Conservation (phyloP, 2,888 invertebrate genomes). For the Aporophyla lueneburgensis region DNA sequence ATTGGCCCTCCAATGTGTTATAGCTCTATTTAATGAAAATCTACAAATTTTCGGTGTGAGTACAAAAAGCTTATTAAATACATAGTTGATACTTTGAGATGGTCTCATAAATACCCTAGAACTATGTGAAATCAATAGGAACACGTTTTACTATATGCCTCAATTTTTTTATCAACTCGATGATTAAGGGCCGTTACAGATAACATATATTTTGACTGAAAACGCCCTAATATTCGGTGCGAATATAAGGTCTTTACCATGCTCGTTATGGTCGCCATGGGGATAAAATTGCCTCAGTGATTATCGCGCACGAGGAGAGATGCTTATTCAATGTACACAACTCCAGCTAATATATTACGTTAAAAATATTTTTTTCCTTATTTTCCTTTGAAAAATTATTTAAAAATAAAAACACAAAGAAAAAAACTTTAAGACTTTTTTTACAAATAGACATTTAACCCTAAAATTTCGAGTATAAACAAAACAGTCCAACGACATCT, state of each 20-base stretch:
- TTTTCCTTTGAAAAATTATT: background rate
- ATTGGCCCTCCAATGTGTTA: no score
- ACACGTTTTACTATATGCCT: no score
- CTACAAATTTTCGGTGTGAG: no score
- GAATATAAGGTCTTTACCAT: background rate
- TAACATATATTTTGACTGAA: no score
- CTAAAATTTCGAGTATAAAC: conserved; percentile 17
- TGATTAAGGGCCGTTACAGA: background rate
- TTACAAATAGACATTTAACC: conserved; percentile 5
- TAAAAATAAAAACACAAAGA: background rate
- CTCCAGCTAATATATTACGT: background rate
- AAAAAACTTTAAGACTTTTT: background rate
- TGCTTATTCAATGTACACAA: background rate
- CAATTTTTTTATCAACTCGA: background rate
- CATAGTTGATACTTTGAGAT: no score
- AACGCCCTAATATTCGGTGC: no score
- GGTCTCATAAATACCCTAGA: no score
- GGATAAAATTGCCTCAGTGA: background rate
- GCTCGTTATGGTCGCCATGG: background rate
- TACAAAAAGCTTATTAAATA: no score
- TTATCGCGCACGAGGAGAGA: background rate
- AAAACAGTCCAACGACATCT: conserved; percentile 64
- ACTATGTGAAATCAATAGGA: no score
- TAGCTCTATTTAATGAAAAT: no score
- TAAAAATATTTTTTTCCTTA: background rate